phyloP scores from a whole-genome alignment of 2,888 invertebrate species.

The Dorcus parallelipipedus region DNA sequence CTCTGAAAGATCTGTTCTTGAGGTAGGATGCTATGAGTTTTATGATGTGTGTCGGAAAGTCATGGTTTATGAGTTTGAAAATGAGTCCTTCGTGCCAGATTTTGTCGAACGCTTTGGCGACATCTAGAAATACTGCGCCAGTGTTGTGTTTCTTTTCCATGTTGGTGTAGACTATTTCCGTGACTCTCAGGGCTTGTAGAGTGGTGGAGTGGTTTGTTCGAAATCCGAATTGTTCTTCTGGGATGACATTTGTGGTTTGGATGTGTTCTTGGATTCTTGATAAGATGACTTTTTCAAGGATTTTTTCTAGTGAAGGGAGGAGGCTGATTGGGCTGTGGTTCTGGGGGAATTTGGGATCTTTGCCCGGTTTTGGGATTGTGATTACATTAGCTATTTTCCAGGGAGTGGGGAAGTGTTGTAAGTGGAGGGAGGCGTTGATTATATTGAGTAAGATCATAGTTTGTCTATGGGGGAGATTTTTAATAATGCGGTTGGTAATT shows the following conservation, averaged over 20 bases:
- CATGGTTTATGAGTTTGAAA: background rate
- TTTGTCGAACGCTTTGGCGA: background rate
- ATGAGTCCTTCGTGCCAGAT: background rate
- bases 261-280: slow-evolving; percentile 11
- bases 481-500: background rate
- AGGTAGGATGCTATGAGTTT: background rate
- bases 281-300: slow-evolving; percentile 24
- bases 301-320: slow-evolving; percentile 24
- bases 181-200: background rate
- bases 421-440: too few species aligned
- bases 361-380: background rate
- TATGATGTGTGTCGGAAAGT: background rate
- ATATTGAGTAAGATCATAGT: too few species aligned
- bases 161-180: background rate
- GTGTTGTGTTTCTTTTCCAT: background rate
- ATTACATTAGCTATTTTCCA: slow-evolving; percentile 17
- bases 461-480: background rate
- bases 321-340: slow-evolving; percentile 32
- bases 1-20: background rate
- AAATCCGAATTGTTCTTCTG: slow-evolving; percentile 31
- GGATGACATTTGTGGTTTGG: slow-evolving; percentile 5
- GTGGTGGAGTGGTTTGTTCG: slow-evolving; percentile 19
- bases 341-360: slow-evolving; percentile 6
- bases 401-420: too few species aligned
- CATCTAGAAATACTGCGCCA: background rate